A percentile compares a stretch with the other conserved stretches of the same genome.
Conservation (phyloP, 2,113 vertebrate genomes). For the Elaphurus davidianus region DNA sequence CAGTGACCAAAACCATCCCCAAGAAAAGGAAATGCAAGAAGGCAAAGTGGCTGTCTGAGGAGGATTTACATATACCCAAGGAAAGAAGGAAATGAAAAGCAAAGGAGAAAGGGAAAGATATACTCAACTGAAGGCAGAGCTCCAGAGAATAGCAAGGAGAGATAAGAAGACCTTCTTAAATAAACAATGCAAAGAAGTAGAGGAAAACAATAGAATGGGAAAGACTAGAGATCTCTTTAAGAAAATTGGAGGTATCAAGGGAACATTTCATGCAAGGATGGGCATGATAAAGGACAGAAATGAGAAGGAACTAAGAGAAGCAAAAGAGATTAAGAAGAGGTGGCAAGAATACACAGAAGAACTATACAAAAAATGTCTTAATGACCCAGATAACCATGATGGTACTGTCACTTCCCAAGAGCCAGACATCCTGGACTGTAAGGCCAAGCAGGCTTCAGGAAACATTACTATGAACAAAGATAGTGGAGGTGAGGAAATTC, state of each 20-base stretch:
- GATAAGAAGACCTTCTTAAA: not conserved
- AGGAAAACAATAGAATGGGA: not conserved
- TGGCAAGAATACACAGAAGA: not conserved
- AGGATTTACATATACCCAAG: not conserved
- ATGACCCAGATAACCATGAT: not conserved
- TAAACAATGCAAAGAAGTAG: not conserved
- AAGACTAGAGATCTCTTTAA: not conserved
- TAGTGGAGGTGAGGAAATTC: not conserved
- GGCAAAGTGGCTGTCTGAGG: not conserved
- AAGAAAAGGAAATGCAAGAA: not conserved
- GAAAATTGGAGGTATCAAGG: not conserved
- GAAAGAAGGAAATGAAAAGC: not conserved
- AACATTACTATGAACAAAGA: not conserved
- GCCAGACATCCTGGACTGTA: not conserved
- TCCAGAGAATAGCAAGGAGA: not conserved
- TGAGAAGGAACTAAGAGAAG: not conserved
- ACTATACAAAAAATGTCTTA: not conserved
- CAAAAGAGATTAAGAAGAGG: not conserved
- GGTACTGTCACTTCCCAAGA: not conserved
- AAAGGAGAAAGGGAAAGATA: not conserved
- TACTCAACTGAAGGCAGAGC: not conserved
- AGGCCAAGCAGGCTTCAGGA: not conserved
- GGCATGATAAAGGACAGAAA: not conserved
- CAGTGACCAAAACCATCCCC: not conserved
- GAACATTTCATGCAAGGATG: not conserved